phyloP scores from a whole-genome alignment of 1,140 invertebrate genomes.

The Leptinotarsa texana region DNA sequence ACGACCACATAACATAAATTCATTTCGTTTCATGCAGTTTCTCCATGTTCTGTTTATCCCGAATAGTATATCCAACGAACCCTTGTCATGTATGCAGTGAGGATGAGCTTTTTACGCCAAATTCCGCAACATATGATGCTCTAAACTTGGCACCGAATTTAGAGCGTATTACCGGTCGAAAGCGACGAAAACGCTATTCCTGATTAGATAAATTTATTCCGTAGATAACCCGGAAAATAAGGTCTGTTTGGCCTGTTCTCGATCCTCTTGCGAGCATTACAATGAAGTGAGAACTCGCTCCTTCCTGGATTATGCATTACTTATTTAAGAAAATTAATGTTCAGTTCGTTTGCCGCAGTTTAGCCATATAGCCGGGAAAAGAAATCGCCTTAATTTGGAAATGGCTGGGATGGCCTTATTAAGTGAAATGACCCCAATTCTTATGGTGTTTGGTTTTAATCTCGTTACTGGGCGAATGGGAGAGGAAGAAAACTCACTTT shows the following conservation, averaged over 20 bases:
- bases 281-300: background rate
- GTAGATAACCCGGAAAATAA: background rate
- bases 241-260: background rate
- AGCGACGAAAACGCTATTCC: background rate
- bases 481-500: background rate
- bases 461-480: background rate
- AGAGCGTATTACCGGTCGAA: background rate
- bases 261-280: background rate
- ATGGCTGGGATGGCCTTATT: background rate
- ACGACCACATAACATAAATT: background rate
- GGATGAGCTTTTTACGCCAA: background rate
- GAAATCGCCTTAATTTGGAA: background rate
- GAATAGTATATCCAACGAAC: background rate
- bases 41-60: background rate
- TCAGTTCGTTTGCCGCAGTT: conserved; percentile 4
- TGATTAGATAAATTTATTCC: background rate
- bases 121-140: background rate
- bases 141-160: background rate
- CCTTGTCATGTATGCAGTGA: background rate
- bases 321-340: conserved; percentile 9
- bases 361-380: background rate
- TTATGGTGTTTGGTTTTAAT: background rate
- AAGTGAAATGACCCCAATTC: background rate
- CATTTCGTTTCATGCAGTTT: background rate
- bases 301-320: background rate